Evolutionary conservation across 1,140 invertebrate species (phyloP).

Genomic region (Diorhabda sublineata): DNA sequence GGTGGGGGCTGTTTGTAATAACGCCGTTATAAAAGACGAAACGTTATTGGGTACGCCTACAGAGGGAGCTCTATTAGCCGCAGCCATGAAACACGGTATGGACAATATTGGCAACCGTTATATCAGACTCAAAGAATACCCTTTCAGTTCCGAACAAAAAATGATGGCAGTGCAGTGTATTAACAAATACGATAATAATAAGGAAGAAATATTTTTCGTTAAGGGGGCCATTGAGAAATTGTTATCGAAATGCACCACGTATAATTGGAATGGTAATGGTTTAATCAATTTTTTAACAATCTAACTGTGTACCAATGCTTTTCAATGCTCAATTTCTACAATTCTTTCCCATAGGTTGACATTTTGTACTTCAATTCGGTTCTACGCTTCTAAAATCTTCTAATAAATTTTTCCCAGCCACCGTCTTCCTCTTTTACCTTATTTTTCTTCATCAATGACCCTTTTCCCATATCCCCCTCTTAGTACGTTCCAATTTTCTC

Average conservation of each 20-base stretch:
- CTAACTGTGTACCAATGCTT: too few relatives aligned
- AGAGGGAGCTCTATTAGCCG: slow-evolving; percentile 91
- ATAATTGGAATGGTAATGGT: slow-evolving; percentile 64
- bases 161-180: slow-evolving; percentile 97
- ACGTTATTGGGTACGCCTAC: slow-evolving; percentile 93
- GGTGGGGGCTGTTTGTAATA: slow-evolving; percentile 93
- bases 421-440: too few relatives aligned
- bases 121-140: slow-evolving; percentile 87
- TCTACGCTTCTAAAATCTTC: too few relatives aligned
- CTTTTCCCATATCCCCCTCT: too few relatives aligned
- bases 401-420: too few relatives aligned
- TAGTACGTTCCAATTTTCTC: too few relatives aligned
- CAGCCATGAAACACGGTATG: slow-evolving; percentile 89
- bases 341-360: too few relatives aligned
- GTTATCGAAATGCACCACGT: slow-evolving; percentile 82
- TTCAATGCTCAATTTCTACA: too few relatives aligned
- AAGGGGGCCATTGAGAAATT: slow-evolving; percentile 94
- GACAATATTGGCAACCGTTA: slow-evolving; percentile 78
- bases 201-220: slow-evolving; percentile 78
- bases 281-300: too few relatives aligned
- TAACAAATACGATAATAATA: slow-evolving; percentile 68
- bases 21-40: slow-evolving; percentile 85
- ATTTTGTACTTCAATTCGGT: too few relatives aligned
- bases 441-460: too few relatives aligned
- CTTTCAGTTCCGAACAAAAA: slow-evolving; percentile 96